These are phyloP conservation scores for Platygyra sinensis DNA, from an alignment of 64 coral and sea anemone species.

Conservation along the genomic window DNA sequence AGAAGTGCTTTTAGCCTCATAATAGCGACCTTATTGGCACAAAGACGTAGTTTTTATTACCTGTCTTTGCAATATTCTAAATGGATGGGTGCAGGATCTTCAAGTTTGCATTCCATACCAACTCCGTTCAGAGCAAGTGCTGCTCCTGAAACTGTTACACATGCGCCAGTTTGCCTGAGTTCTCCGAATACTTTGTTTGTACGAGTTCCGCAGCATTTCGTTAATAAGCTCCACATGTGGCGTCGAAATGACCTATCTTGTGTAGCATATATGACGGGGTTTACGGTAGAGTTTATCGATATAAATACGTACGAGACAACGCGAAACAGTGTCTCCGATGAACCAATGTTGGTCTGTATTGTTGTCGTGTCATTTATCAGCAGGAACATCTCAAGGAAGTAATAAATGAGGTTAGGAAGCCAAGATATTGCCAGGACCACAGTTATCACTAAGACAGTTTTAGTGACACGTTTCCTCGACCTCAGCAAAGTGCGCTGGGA, in stretches of 20 bases:
- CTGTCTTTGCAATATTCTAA: background rate
- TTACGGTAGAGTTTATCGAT: conserved; percentile 13
- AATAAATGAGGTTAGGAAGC: conserved; percentile 56
- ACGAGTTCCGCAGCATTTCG: background rate
- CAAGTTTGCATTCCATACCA: conserved; percentile 14
- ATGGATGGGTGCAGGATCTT: background rate
- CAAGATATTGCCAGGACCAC: conserved; percentile 46
- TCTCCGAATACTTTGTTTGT: background rate
- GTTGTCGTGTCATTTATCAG: conserved; percentile 10
- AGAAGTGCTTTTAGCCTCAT: too few relatives aligned
- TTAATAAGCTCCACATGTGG: background rate
- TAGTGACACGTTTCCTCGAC: conserved; percentile 58
- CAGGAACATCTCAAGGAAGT: background rate
- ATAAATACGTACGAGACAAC: conserved; percentile 8
- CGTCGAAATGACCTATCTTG: conserved; percentile 15
- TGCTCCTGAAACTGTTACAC: conserved; percentile 2
- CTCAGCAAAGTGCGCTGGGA: conserved; percentile 34
- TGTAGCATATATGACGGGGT: conserved; percentile 3
- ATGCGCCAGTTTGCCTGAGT: background rate
- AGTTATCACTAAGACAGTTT: conserved; percentile 33
- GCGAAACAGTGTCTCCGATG: conserved; percentile 1
- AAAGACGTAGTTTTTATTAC: background rate
- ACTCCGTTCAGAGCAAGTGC: background rate
- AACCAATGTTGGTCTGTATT: background rate
- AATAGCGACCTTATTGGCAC: too few relatives aligned